Evolutionary conservation across 2,888 invertebrate species (phyloP).

Genomic region (Odontocerum albicorne): DNA sequence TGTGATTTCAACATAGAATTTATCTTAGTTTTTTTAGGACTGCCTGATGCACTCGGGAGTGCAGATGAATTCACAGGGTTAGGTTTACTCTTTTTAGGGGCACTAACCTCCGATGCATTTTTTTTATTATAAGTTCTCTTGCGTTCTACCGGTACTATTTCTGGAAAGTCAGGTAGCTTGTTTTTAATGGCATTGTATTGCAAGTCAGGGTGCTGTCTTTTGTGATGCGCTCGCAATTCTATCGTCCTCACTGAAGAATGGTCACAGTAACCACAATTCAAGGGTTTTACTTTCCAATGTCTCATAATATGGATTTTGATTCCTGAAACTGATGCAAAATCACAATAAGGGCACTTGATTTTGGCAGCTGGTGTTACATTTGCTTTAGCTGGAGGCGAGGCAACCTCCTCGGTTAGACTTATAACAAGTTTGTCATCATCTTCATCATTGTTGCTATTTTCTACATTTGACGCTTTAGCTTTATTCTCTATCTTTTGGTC

Average conservation of each 20-base stretch:
- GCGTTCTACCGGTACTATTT: slow-evolving; percentile 33
- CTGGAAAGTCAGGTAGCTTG: slow-evolving; percentile 39
- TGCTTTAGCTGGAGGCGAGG: slow-evolving; percentile 9
- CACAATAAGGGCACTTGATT: slow-evolving; percentile 45
- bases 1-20: not conserved
- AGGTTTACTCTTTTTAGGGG: too few species aligned
- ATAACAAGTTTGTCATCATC: slow-evolving; percentile 43
- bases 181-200: slow-evolving; percentile 36
- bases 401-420: slow-evolving; percentile 39
- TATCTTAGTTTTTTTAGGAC: not conserved
- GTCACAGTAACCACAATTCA: slow-evolving; percentile 49
- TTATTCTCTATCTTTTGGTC: not conserved
- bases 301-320: slow-evolving; percentile 49
- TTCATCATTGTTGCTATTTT: slow-evolving; percentile 41
- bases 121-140: slow-evolving; percentile 28
- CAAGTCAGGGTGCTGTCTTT: slow-evolving; percentile 41
- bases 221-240: slow-evolving; percentile 44
- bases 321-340: slow-evolving; percentile 38
- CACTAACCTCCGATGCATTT: too few species aligned
- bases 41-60: too few species aligned
- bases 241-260: slow-evolving; percentile 41
- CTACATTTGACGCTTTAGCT: not conserved
- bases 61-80: too few species aligned
- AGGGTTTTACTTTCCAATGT: slow-evolving; percentile 54
- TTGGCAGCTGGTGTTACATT: not conserved